Evolutionary conservation across 2,888 invertebrate species (phyloP).

Genomic region (Cotesia congregata): DNA sequence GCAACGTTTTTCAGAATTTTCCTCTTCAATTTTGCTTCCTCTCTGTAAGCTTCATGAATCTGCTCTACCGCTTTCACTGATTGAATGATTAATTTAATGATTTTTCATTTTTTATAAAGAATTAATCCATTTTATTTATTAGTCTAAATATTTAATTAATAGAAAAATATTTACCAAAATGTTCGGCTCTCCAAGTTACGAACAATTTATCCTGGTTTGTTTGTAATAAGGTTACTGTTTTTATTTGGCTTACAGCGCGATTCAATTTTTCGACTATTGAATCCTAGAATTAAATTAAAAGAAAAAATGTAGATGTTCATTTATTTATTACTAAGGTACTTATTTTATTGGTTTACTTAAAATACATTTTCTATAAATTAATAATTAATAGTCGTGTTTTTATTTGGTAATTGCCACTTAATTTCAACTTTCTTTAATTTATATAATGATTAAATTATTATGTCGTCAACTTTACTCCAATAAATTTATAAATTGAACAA

Average conservation of each 20-base stretch:
- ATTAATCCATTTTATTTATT: background rate
- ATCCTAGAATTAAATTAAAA: slow-evolving; percentile 52
- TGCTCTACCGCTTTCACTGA: slow-evolving; percentile 52
- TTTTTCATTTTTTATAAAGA: background rate
- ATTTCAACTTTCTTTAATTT: too few relatives aligned
- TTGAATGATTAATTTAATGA: slow-evolving; percentile 21
- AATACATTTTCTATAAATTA: too few relatives aligned
- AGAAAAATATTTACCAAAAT: slow-evolving; percentile 57
- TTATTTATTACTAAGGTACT: too few relatives aligned
- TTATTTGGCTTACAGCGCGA: slow-evolving; percentile 55
- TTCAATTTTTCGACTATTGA: slow-evolving; percentile 54
- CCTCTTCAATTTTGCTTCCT: slow-evolving; percentile 66
- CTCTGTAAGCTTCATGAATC: slow-evolving; percentile 60
- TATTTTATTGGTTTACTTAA: too few relatives aligned
- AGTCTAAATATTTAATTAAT: background rate
- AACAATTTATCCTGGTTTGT: slow-evolving; percentile 56
- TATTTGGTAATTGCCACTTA: too few relatives aligned
- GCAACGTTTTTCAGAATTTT: slow-evolving; percentile 67
- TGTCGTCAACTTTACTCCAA: too few relatives aligned
- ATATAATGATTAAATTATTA: too few relatives aligned
- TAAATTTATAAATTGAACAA: too few relatives aligned
- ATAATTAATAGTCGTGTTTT: too few relatives aligned
- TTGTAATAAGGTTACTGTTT: slow-evolving; percentile 52
- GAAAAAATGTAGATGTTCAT: too few relatives aligned
- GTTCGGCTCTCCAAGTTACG: slow-evolving; percentile 59